Conservation (phyloP, 2,797 vertebrate genomes). For the Gambusia yucatana region DNA sequence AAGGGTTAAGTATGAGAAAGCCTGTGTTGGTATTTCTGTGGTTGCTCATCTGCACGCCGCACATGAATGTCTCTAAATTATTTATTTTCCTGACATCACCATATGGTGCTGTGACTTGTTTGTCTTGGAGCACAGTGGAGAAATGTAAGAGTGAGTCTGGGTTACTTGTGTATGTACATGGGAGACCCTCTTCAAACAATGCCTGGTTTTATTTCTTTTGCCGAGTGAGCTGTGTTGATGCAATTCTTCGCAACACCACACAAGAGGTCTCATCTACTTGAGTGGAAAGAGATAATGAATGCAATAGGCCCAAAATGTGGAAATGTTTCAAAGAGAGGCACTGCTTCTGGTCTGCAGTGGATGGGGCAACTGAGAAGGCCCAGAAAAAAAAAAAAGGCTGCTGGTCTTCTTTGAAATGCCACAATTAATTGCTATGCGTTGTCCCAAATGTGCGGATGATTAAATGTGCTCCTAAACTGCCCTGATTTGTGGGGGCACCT, state of each 20-base stretch:
- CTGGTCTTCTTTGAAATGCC: conserved; percentile 87
- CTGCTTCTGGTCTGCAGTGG: conserved; percentile 35
- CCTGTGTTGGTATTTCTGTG: conserved; percentile 82
- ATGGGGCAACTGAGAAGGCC: conserved; percentile 49
- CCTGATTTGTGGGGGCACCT: conserved; percentile 89
- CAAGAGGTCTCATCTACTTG: conserved; percentile 54
- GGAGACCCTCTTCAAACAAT: conserved; percentile 79
- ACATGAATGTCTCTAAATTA: conserved; percentile 80
- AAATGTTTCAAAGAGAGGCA: conserved; percentile 51
- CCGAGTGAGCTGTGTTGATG: conserved; percentile 75
- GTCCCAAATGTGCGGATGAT: conserved; percentile 82
- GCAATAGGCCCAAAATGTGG: conserved; percentile 65
- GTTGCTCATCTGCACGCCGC: conserved; percentile 71
- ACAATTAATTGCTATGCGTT: conserved; percentile 84
- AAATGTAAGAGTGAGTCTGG: conserved; percentile 71
- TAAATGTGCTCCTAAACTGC: conserved; percentile 87
- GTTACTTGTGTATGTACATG: conserved; percentile 73
- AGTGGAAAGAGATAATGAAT: conserved; percentile 56
- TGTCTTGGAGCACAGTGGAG: conserved; percentile 73
- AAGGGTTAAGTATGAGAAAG: conserved; percentile 75
- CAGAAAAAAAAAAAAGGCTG: conserved; percentile 74
- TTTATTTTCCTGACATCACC: conserved; percentile 83
- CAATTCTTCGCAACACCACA: conserved; percentile 66
- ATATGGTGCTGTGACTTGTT: conserved; percentile 78
- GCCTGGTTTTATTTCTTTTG: conserved; percentile 71